A percentile compares a stretch with the other conserved stretches of the same genome.
phyloP scores from a whole-genome alignment of 2,113 vertebrate species.

The Caloenas nicobarica region DNA sequence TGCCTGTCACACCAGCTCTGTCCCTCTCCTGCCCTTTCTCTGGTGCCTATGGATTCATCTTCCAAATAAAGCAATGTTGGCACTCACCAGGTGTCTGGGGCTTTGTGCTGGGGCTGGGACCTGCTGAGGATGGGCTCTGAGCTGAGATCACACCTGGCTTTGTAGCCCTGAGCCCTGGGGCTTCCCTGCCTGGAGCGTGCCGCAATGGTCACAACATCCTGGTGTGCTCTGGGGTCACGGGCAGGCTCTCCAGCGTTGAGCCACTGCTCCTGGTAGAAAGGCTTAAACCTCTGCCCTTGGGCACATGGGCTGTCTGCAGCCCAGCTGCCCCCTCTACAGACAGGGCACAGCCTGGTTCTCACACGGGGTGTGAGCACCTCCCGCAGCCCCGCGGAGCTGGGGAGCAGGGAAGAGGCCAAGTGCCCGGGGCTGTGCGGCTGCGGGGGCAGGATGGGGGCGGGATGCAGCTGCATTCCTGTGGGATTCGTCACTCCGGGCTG shows the following conservation, averaged over 20 bases:
- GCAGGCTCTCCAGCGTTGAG: background rate
- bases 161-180: background rate
- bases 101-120: background rate
- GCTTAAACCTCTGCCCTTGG: background rate
- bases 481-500: background rate
- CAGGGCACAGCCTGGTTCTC: background rate
- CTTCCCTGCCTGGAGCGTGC: background rate
- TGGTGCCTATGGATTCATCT: background rate
- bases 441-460: background rate
- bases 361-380: accelerated
- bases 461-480: background rate
- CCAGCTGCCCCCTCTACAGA: background rate
- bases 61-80: conserved; percentile 37
- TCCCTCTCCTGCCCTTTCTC: background rate
- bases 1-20: background rate
- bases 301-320: background rate
- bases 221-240: background rate
- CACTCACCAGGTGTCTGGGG: background rate
- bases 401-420: background rate
- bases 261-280: background rate
- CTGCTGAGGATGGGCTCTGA: background rate
- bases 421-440: accelerated
- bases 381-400: accelerated
- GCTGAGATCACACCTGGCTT: background rate
- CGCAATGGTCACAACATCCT: accelerated